phyloP scores from a whole-genome alignment of 1,140 invertebrate genomes.

The Lethocerus indicus region DNA sequence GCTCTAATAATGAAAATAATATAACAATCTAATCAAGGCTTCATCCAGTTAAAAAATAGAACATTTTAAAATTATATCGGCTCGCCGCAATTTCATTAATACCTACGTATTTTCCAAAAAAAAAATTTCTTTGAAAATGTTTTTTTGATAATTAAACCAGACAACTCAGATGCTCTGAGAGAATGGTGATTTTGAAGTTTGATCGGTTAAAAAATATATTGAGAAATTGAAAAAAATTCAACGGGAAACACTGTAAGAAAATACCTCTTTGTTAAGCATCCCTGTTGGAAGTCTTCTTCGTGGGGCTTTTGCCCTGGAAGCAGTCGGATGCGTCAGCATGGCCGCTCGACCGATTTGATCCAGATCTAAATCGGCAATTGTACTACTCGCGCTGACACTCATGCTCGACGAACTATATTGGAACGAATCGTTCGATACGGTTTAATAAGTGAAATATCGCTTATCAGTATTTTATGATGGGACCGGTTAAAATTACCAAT shows the following conservation, averaged over 20 bases:
- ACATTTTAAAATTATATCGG: background rate
- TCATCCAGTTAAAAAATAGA: too few species aligned
- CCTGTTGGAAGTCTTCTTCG: slow-evolving; percentile 39
- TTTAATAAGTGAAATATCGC: too few species aligned
- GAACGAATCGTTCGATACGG: background rate
- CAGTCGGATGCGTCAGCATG: slow-evolving; percentile 43
- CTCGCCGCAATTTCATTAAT: background rate
- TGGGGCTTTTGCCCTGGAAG: slow-evolving; percentile 40
- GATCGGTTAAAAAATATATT: background rate
- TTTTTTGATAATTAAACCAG: background rate
- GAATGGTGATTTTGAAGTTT: background rate
- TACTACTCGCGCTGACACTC: background rate
- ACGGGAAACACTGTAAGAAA: background rate
- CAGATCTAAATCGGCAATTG: slow-evolving; percentile 25
- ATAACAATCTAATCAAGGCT: too few species aligned
- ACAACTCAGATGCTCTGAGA: background rate
- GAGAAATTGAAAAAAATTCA: background rate
- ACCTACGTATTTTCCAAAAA: background rate
- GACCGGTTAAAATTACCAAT: background rate
- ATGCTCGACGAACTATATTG: background rate
- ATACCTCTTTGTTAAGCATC: background rate
- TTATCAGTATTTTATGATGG: too few species aligned
- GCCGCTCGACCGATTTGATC: slow-evolving; percentile 36
- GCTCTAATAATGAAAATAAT: too few species aligned
- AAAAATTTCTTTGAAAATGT: background rate